Percentiles rank a stretch among this genome's conserved stretches.
These are phyloP conservation scores for Lissocephala sabroskyi DNA, from an alignment of 2,888 invertebrate species.

Conservation along the genomic window DNA sequence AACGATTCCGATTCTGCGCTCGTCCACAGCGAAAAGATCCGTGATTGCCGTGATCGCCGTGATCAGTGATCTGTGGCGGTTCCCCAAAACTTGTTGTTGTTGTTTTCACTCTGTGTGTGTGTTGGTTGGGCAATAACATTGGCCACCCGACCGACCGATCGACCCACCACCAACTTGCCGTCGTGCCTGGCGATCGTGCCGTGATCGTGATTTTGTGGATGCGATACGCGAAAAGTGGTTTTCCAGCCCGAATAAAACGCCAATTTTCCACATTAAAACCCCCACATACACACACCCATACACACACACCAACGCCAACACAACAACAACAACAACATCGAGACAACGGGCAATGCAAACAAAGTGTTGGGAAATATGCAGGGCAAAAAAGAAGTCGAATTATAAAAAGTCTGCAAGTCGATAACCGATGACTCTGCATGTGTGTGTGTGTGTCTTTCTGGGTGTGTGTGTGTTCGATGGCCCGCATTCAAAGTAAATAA, in stretches of 20 bases:
- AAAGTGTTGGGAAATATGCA: slow-evolving; percentile 24
- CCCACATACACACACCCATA: slow-evolving; percentile 13
- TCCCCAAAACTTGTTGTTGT: not conserved
- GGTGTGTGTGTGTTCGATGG: slow-evolving; percentile 9
- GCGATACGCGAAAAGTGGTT: slow-evolving; percentile 43
- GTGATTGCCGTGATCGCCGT: not conserved
- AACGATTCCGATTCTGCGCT: slow-evolving; percentile 54
- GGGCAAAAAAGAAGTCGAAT: no score
- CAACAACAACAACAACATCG: slow-evolving; percentile 13
- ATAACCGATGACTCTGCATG: slow-evolving; percentile 10
- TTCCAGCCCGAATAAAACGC: slow-evolving; percentile 20
- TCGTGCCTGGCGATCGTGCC: no score
- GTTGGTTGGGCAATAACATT: not conserved
- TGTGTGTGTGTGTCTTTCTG: not conserved
- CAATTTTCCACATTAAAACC: no score
- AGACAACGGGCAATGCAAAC: not conserved
- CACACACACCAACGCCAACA: slow-evolving; percentile 20
- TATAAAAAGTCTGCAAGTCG: no score
- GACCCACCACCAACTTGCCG: no score
- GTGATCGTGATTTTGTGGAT: slow-evolving; percentile 16
- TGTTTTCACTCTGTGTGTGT: not conserved
- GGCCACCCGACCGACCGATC: no score
- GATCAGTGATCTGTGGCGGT: not conserved
- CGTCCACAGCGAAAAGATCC: not conserved
- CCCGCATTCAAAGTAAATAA: slow-evolving; percentile 28